These are phyloP conservation scores for Epizoanthus ramosus DNA, from an alignment of 92 coral and sea anemone genomes.

Conservation along the genomic window DNA sequence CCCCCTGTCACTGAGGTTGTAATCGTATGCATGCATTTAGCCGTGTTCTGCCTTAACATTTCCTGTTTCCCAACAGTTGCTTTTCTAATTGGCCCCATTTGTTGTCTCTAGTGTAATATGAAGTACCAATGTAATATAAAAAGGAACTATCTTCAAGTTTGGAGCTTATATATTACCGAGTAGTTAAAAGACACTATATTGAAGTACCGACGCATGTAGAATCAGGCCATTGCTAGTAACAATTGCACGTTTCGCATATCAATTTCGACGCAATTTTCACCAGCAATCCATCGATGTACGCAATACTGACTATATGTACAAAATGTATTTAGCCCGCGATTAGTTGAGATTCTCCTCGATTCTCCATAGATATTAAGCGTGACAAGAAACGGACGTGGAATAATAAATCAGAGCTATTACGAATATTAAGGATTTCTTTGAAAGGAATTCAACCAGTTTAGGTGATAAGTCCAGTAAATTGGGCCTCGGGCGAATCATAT, in stretches of 20 bases:
- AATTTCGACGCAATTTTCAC: not conserved
- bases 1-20: not conserved
- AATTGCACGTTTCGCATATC: not conserved
- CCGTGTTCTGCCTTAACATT: not conserved
- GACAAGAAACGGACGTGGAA: not conserved
- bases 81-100: not conserved
- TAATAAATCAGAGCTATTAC: not conserved
- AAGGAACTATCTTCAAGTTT: not conserved
- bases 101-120: not conserved
- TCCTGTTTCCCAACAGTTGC: not conserved
- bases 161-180: not conserved
- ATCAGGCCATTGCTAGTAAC: not conserved
- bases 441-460: not conserved
- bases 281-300: not conserved
- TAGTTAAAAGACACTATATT: not conserved
- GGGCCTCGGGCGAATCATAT: not conserved
- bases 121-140: not conserved
- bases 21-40: not conserved
- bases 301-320: not conserved
- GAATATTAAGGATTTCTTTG: not conserved
- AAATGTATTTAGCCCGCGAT: not conserved
- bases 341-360: not conserved
- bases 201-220: not conserved
- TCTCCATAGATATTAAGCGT: too few relatives aligned
- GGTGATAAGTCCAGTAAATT: not conserved